phyloP scores from a whole-genome alignment of 2,888 invertebrate species.

The Candidula unifasciata region DNA sequence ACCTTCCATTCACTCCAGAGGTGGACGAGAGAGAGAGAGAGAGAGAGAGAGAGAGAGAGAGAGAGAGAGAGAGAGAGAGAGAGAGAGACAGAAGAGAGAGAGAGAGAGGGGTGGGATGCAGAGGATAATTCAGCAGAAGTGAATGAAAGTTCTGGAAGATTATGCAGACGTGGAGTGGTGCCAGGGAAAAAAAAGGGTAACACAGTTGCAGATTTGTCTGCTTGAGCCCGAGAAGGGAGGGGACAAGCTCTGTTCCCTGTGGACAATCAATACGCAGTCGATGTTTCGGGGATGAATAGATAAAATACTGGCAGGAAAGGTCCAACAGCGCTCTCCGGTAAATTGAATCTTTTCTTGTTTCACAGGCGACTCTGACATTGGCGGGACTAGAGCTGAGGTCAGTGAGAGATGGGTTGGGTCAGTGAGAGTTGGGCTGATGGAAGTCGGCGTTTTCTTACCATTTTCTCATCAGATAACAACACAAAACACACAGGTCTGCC shows the following conservation, averaged over 20 bases:
- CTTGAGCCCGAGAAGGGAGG: background rate
- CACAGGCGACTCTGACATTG: slow-evolving; percentile 3
- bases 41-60: too few species aligned
- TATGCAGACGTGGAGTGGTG: background rate
- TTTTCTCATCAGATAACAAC: background rate
- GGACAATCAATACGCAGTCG: slow-evolving; percentile 28
- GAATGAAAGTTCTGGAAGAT: background rate
- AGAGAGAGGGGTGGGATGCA: background rate
- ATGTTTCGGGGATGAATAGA: slow-evolving; percentile 30
- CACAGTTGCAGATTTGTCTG: background rate
- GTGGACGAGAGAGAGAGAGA: background rate
- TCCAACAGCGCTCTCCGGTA: slow-evolving; percentile 6
- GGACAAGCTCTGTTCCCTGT: background rate
- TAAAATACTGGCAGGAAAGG: background rate
- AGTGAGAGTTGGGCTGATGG: background rate
- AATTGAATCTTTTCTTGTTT: slow-evolving; percentile 30
- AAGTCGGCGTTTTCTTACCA: background rate
- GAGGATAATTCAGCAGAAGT: background rate
- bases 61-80: too few species aligned
- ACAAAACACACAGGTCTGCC: too few species aligned
- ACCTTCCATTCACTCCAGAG: background rate
- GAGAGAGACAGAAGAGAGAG: too few species aligned
- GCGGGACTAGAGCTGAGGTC: background rate
- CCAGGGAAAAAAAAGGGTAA: background rate
- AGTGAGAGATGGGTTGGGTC: background rate